A percentile compares a stretch with the other conserved stretches of the same genome.
phyloP scores from a whole-genome alignment of 1,140 invertebrate genomes.

The Drosophila truncata region DNA sequence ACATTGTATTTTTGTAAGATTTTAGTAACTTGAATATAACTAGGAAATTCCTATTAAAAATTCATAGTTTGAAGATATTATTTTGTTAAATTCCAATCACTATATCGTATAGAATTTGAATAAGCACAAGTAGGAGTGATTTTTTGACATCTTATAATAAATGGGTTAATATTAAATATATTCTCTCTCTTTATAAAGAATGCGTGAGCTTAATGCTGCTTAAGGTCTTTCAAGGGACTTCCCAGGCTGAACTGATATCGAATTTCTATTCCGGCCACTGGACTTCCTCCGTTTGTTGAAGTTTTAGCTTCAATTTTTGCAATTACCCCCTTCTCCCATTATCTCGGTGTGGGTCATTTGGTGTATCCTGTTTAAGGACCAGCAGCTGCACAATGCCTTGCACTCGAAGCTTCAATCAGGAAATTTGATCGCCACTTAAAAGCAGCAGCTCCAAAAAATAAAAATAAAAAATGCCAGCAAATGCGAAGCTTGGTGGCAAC shows the following conservation, averaged over 20 bases:
- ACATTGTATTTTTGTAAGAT: too few relatives aligned
- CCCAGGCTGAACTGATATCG: conserved; percentile 22
- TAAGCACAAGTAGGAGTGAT: background rate
- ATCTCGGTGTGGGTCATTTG: conserved; percentile 2
- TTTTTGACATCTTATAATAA: background rate
- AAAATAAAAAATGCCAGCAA: conserved; percentile 16
- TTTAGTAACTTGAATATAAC: too few relatives aligned
- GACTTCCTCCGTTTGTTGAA: conserved; percentile 64
- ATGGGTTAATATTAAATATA: background rate
- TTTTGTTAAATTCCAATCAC: too few relatives aligned
- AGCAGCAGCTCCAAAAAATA: conserved; percentile 30
- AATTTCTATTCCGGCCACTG: conserved; percentile 56
- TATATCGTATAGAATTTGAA: background rate
- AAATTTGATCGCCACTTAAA: conserved; percentile 80
- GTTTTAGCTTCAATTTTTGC: conserved; percentile 65
- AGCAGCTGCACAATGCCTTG: conserved; percentile 55
- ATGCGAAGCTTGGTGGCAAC: conserved; percentile 24
- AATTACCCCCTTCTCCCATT: conserved; percentile 47
- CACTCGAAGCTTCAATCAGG: conserved; percentile 72
- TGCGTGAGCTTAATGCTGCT: background rate
- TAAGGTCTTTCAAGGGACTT: conserved; percentile 29
- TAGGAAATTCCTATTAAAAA: too few relatives aligned
- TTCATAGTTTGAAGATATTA: too few relatives aligned
- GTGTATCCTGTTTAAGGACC: conserved; percentile 65
- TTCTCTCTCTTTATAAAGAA: background rate